These are phyloP conservation scores for Caenorhabditis zanzibari DNA, from an alignment of 2,888 invertebrate species.

Conservation along the genomic window DNA sequence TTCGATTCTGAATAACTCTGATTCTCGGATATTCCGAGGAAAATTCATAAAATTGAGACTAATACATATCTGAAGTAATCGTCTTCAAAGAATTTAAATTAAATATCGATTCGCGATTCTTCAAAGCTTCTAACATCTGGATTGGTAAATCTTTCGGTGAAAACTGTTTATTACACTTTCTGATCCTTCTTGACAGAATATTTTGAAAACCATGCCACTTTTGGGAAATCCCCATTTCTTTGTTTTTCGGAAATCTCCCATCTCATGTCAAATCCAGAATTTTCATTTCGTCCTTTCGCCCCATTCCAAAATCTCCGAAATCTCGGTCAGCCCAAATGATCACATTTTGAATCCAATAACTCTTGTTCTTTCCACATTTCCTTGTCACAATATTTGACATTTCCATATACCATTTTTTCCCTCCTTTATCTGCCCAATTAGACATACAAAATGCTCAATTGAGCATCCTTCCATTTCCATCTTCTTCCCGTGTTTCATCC, in stretches of 20 bases:
- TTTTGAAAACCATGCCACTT: neutral
- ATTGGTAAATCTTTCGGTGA: too few species aligned
- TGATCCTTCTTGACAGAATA: too few species aligned
- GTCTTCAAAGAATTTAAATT: too few species aligned
- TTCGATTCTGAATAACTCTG: too few species aligned
- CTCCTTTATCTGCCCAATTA: constrained; percentile 7
- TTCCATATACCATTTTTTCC: neutral
- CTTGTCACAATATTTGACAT: neutral
- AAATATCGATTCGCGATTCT: too few species aligned
- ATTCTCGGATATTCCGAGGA: too few species aligned
- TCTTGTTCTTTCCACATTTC: neutral
- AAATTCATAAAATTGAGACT: too few species aligned
- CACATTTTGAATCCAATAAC: neutral
- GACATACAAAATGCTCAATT: constrained; percentile 18
- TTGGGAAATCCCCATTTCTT: neutral
- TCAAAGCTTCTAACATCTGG: too few species aligned
- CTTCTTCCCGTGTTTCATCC: constrained; percentile 10
- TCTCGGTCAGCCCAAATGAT: neutral
- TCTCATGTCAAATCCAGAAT: constrained; percentile 3
- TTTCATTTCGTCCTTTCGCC: constrained; percentile 10
- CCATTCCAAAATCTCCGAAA: neutral
- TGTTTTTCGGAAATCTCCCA: neutral
- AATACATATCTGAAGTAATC: too few species aligned
- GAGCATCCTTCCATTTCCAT: constrained; percentile 16
- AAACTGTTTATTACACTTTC: too few species aligned